Conservation (phyloP, 2,888 invertebrate species). For the Lithophane socia region DNA sequence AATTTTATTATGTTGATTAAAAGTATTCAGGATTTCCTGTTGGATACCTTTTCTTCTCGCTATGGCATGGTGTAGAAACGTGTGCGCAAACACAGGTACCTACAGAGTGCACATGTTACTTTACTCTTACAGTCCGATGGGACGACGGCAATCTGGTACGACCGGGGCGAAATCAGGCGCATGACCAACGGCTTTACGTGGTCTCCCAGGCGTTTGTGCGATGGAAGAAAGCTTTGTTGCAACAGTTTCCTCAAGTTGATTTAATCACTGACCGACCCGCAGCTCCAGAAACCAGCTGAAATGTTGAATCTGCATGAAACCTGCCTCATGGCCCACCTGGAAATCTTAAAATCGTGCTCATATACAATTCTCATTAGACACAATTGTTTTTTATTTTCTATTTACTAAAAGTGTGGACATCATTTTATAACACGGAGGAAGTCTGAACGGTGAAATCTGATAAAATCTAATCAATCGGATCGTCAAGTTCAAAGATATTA, state of each 20-base stretch:
- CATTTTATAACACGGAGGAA: neutral
- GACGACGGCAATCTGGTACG: neutral
- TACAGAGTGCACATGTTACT: neutral
- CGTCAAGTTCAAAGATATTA: slow-evolving; percentile 19
- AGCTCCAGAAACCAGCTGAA: neutral
- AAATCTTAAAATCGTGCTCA: neutral
- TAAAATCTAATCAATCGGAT: slow-evolving; percentile 35
- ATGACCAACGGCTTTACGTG: neutral
- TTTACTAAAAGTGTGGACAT: neutral
- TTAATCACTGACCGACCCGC: neutral
- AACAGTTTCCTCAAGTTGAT: neutral
- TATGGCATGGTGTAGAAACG: neutral
- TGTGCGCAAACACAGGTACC: neutral
- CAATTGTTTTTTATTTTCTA: neutral
- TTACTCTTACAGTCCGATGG: neutral
- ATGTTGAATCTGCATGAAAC: neutral
- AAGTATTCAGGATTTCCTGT: neutral
- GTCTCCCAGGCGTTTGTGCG: neutral
- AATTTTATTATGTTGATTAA: neutral
- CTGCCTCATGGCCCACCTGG: neutral
- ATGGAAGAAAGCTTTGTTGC: neutral
- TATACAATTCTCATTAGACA: neutral
- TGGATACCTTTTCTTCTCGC: neutral
- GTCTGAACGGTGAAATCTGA: slow-evolving; percentile 1
- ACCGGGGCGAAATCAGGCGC: neutral